These are phyloP conservation scores for Drosophila arawakana DNA, from an alignment of 1,140 invertebrate genomes.

Conservation along the genomic window DNA sequence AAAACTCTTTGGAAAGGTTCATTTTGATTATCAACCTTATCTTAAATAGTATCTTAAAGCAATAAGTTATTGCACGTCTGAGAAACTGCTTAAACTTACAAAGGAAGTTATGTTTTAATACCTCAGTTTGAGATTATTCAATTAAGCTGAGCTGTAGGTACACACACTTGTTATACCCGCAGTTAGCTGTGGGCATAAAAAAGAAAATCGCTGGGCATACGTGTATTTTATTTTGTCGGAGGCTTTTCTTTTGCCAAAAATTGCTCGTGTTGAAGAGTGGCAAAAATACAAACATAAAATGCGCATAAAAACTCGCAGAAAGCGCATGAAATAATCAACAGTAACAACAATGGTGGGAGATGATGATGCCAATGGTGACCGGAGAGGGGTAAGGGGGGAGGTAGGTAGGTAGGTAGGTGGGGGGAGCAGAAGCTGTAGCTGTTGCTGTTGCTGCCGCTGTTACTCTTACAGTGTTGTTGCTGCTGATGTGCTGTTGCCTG, in stretches of 20 bases:
- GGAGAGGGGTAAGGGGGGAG: slow-evolving; percentile 4
- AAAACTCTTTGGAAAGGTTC: too few species aligned
- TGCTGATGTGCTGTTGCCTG: slow-evolving; percentile 22
- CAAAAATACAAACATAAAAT: slow-evolving; percentile 81
- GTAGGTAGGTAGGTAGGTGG: neutral
- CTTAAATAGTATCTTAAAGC: too few species aligned
- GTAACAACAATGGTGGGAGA: slow-evolving; percentile 63
- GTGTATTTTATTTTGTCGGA: slow-evolving; percentile 26
- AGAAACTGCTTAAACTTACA: too few species aligned
- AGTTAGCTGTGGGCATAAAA: neutral
- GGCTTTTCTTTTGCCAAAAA: slow-evolving; percentile 36
- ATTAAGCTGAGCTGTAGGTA: neutral
- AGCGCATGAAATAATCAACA: slow-evolving; percentile 82
- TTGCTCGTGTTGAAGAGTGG: slow-evolving; percentile 12
- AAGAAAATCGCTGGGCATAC: slow-evolving; percentile 16
- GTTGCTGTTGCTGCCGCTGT: slow-evolving; percentile 29
- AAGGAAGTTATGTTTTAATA: too few species aligned
- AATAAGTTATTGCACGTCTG: too few species aligned
- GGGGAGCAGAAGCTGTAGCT: neutral
- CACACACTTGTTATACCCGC: neutral
- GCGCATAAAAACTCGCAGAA: slow-evolving; percentile 77
- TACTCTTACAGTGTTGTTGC: slow-evolving; percentile 12
- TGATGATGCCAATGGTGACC: slow-evolving; percentile 24
- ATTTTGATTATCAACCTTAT: too few species aligned
- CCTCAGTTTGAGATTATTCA: neutral